Conservation (phyloP, 2,113 vertebrate species). For the Sigmodon hispidus region DNA sequence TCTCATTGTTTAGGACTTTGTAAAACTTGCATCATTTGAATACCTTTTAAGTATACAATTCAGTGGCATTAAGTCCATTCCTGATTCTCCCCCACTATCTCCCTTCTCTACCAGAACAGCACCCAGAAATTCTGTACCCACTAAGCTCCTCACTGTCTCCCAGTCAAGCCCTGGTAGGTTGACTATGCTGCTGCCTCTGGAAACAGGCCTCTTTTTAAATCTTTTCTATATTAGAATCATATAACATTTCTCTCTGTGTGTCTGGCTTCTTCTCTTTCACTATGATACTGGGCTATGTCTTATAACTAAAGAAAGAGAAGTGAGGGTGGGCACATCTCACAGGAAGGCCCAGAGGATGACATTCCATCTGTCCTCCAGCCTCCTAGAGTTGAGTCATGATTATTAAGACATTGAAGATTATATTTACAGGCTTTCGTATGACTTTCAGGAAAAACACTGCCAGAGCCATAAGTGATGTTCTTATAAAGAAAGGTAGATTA, state of each 20-base stretch:
- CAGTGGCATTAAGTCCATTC: not conserved
- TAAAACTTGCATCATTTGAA: not conserved
- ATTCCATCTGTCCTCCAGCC: not conserved
- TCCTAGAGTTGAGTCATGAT: not conserved
- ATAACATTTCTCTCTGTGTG: not conserved
- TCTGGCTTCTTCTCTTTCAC: not conserved
- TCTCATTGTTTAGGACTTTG: not conserved
- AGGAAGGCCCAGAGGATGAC: not conserved
- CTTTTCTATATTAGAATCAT: not conserved
- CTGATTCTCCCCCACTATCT: not conserved
- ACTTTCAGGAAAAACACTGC: not conserved
- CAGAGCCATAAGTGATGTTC: not conserved
- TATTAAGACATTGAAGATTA: not conserved
- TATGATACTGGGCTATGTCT: not conserved
- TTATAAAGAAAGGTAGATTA: not conserved
- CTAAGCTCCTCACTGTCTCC: not conserved
- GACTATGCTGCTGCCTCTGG: not conserved
- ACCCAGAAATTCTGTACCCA: not conserved
- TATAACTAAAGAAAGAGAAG: not conserved
- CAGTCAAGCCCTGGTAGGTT: not conserved
- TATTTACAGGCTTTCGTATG: not conserved
- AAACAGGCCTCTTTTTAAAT: not conserved
- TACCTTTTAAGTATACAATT: not conserved
- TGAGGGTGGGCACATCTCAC: not conserved
- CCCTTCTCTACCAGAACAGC: not conserved